Percentiles rank a stretch among this genome's conserved stretches.
Conservation (phyloP, 1,140 invertebrate species). For the Luehdorfia chinensis region DNA sequence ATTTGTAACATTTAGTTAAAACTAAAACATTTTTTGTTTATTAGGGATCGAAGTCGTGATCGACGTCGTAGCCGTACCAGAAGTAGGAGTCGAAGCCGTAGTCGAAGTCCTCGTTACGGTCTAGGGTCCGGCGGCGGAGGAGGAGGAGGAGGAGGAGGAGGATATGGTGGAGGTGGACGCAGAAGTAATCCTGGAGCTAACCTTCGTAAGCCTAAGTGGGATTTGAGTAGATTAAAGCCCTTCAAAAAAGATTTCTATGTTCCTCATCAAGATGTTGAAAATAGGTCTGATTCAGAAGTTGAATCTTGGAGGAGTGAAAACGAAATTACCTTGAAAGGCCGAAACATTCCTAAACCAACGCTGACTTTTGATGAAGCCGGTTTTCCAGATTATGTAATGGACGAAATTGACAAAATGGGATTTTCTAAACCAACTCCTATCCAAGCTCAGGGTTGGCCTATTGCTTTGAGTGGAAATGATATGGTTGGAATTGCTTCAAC, state of each 20-base stretch:
- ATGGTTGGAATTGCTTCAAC: constrained; percentile 98
- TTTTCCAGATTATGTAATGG: constrained; percentile 89
- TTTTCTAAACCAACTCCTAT: constrained; percentile 93
- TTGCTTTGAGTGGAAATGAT: constrained; percentile 93
- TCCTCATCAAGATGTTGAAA: constrained; percentile 85
- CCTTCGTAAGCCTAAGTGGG: constrained; percentile 86
- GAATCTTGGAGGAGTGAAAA: constrained; percentile 86
- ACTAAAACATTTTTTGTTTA: constrained; percentile 19
- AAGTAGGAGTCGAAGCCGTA: constrained; percentile 66
- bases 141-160: constrained; percentile 74
- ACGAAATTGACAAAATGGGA: constrained; percentile 87
- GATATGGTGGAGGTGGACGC: constrained; percentile 77
- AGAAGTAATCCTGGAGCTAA: constrained; percentile 75
- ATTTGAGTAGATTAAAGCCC: constrained; percentile 85
- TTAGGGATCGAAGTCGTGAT: constrained; percentile 64
- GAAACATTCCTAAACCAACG: constrained; percentile 88
- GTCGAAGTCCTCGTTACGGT: constrained; percentile 62
- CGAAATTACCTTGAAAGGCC: constrained; percentile 89
- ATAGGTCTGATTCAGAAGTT: constrained; percentile 83
- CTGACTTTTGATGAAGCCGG: constrained; percentile 89
- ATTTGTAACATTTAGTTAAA: too few relatives aligned
- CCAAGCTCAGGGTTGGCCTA: constrained; percentile 95
- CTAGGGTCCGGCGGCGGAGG: constrained; percentile 57
- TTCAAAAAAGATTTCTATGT: constrained; percentile 97
- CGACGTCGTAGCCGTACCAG: constrained; percentile 62